A percentile compares a stretch with the other conserved stretches of the same genome.
phyloP scores from a whole-genome alignment of 2,888 invertebrate species.

The Spatulosminthurus flaviceps region DNA sequence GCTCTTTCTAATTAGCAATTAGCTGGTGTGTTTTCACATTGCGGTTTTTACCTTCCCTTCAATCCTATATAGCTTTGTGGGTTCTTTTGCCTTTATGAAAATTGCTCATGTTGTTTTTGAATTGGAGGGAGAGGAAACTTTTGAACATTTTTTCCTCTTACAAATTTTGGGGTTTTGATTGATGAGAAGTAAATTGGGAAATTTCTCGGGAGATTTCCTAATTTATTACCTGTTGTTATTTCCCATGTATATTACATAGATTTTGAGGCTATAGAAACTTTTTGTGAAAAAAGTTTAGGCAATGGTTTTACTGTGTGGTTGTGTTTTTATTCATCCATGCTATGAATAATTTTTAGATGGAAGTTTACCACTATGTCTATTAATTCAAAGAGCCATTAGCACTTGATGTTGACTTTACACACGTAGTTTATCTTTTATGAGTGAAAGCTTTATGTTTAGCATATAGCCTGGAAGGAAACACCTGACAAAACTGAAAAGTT shows the following conservation, averaged over 20 bases:
- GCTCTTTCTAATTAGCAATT: constrained; percentile 39
- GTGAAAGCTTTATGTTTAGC: background rate
- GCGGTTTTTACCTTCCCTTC: background rate
- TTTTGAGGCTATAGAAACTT: no score
- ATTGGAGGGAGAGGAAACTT: background rate
- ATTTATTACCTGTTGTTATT: background rate
- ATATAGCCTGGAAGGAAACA: constrained; percentile 27
- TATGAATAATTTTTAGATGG: no score
- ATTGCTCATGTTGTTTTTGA: background rate
- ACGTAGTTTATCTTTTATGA: background rate
- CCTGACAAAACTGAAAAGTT: constrained; percentile 26
- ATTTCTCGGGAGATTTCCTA: background rate
- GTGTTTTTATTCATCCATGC: no score
- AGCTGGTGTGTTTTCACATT: constrained; percentile 20
- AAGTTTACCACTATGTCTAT: no score
- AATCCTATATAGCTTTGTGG: background rate
- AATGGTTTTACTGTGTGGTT: no score
- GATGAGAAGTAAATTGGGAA: constrained; percentile 6
- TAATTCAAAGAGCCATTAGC: background rate
- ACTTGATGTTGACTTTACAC: background rate
- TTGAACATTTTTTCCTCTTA: background rate
- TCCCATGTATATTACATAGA: no score
- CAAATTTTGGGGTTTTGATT: background rate
- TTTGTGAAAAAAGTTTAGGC: no score
- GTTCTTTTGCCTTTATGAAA: background rate